phyloP scores from a whole-genome alignment of 2,888 invertebrate genomes.

The Synergus laeviventris region DNA sequence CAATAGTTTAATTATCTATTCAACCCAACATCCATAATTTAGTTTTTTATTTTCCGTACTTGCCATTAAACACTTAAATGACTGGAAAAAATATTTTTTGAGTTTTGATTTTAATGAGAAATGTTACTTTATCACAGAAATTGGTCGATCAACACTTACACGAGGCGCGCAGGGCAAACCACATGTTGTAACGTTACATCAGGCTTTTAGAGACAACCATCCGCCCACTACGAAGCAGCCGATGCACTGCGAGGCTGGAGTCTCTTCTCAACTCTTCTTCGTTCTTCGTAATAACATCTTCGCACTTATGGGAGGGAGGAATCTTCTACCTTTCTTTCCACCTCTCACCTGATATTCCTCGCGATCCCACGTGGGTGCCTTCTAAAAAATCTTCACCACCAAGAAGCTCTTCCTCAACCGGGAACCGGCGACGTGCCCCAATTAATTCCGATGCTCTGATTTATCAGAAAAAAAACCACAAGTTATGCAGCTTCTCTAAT shows the following conservation, averaged over 20 bases:
- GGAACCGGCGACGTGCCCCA: neutral
- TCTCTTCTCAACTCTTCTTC: slow-evolving; percentile 62
- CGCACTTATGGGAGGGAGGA: slow-evolving; percentile 61
- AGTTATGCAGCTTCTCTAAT: neutral
- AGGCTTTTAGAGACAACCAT: slow-evolving; percentile 58
- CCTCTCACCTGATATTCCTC: slow-evolving; percentile 55
- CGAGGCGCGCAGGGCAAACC: slow-evolving; percentile 62
- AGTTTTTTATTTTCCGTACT: neutral
- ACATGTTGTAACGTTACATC: slow-evolving; percentile 67
- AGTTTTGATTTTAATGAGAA: neutral
- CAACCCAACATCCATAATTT: no score
- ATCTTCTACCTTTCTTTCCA: slow-evolving; percentile 67
- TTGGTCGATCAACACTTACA: slow-evolving; percentile 61
- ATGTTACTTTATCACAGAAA: slow-evolving; percentile 1
- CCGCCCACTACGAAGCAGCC: slow-evolving; percentile 61
- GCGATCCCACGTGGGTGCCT: slow-evolving; percentile 47
- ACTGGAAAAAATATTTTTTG: neutral
- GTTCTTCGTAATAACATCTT: slow-evolving; percentile 62
- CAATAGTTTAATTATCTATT: no score
- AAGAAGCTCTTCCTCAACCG: neutral
- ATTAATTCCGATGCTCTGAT: slow-evolving; percentile 7
- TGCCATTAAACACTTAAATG: neutral
- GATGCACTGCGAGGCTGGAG: slow-evolving; percentile 61
- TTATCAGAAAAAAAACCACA: neutral
- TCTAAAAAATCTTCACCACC: slow-evolving; percentile 12